Evolutionary conservation across 2,888 invertebrate genomes (phyloP), one percentile per base, ranked within the genome.

Genomic region (Villa cingulata): DNA sequence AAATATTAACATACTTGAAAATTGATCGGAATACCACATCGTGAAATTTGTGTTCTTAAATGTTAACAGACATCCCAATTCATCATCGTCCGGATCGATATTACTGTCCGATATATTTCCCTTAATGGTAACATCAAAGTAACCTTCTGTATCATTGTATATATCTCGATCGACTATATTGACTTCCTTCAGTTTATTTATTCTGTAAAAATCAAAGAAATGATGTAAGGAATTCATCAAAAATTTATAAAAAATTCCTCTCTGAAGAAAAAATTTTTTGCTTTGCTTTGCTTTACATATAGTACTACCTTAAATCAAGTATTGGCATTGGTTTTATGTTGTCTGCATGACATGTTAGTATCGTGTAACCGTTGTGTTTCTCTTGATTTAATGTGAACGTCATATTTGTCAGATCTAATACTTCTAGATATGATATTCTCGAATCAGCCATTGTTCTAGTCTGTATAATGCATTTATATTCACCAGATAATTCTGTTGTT

Each of bases 401-500:
- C 36, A 48, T 46, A 41, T 58, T 54, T 37, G 53, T 52, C 19
- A 53, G 45, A 46, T 58, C 58, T 9, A 58, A 52, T n/a, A 58
- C 48, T 46, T 54, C 53, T 37, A 58, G 37, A 18, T 50, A 43
- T 10, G 54, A 52, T 47, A 55, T 52, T 48, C 51, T 50, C 17
- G 51, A 45, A 29, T 48, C 51, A 78, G 0, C 83, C 78, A 16
- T 82, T 80, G 4, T 43, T 27, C 51, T 50, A 14, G 55, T 54
- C 45, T 55, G 53, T 1, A 85, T 80, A 27, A 77, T 74, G 58
- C 86, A 86, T 41, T 79, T 80, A 60, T 85, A 83, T 58, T 80
- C 79, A 1, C 85, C 85, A 1, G 80, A 78, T 39, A 83, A 71
- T 38, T 83, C 80, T 2, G 80, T 77, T 2, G 78, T 77, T 0